Evolutionary conservation across 2,888 invertebrate genomes (phyloP).

Genomic region (Drosophila phalerata): DNA sequence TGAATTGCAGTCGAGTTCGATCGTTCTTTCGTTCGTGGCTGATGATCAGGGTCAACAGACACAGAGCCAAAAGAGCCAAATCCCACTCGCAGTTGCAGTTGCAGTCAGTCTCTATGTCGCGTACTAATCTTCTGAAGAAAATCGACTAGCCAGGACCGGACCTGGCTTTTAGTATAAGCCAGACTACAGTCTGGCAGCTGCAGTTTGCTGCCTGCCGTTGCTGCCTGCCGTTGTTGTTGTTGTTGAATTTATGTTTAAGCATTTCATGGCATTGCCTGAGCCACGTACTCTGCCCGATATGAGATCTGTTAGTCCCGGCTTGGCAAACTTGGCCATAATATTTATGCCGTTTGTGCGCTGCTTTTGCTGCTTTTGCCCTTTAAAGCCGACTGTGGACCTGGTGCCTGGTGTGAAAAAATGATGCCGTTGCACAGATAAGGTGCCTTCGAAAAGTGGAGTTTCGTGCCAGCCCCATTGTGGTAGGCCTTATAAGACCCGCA

Average conservation of each 20-base stretch:
- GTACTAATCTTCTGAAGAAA: constrained; percentile 45
- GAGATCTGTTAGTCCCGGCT: constrained; percentile 59
- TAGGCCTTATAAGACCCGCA: constrained; percentile 53
- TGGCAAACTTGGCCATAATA: constrained; percentile 69
- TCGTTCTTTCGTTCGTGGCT: constrained; percentile 11
- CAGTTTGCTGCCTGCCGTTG: constrained; percentile 16
- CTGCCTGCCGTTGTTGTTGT: constrained; percentile 34
- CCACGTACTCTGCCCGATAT: constrained; percentile 75
- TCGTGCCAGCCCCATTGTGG: constrained; percentile 73
- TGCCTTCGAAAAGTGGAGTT: constrained; percentile 68
- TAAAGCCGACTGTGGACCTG: constrained; percentile 23
- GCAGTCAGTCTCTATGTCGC: constrained; percentile 44
- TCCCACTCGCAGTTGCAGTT: constrained; percentile 15
- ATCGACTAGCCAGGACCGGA: constrained; percentile 50
- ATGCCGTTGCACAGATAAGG: constrained; percentile 84
- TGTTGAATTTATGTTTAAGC: constrained; percentile 71
- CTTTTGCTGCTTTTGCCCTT: constrained; percentile 55
- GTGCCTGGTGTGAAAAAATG: constrained; percentile 83
- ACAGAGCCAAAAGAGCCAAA: constrained; percentile 24
- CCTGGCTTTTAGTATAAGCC: constrained; percentile 7
- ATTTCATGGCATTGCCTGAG: constrained; percentile 63
- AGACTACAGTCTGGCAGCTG: constrained; percentile 15
- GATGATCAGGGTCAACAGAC: constrained; percentile 41
- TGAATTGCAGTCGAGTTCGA: constrained; percentile 10
- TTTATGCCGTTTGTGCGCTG: constrained; percentile 68